Conservation (phyloP, 2,888 invertebrate species). For the Aricia artaxerxes region DNA sequence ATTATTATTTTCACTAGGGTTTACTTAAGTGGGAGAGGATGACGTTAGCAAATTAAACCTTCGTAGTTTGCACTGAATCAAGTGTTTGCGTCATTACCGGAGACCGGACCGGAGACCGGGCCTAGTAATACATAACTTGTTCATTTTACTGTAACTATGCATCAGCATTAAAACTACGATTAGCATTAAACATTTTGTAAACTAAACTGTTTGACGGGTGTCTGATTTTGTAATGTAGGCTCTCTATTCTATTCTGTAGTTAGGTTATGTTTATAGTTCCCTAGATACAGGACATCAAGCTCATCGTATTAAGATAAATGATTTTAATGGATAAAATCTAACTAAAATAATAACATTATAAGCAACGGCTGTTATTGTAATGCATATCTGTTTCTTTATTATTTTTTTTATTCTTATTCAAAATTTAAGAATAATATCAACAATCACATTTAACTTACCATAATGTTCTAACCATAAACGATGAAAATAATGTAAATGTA, state of each 20-base stretch:
- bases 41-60: conserved; percentile 13
- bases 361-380: no score
- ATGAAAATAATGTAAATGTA: neutral
- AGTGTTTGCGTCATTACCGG: conserved; percentile 5
- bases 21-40: neutral
- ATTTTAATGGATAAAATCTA: no score
- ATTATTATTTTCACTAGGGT: neutral
- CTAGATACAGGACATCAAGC: neutral
- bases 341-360: neutral
- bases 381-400: no score
- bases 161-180: neutral
- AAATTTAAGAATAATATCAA: neutral
- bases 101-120: neutral
- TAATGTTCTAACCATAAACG: neutral
- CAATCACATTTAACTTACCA: neutral
- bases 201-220: neutral
- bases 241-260: neutral
- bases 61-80: conserved; percentile 17
- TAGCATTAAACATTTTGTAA: neutral
- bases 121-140: neutral
- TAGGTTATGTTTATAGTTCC: neutral
- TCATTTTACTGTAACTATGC: neutral
- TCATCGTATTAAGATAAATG: neutral
- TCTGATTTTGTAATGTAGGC: neutral
- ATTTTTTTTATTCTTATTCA: neutral